Evolutionary conservation across 1,140 invertebrate species (phyloP).

Genomic region (Uloborus diversus): DNA sequence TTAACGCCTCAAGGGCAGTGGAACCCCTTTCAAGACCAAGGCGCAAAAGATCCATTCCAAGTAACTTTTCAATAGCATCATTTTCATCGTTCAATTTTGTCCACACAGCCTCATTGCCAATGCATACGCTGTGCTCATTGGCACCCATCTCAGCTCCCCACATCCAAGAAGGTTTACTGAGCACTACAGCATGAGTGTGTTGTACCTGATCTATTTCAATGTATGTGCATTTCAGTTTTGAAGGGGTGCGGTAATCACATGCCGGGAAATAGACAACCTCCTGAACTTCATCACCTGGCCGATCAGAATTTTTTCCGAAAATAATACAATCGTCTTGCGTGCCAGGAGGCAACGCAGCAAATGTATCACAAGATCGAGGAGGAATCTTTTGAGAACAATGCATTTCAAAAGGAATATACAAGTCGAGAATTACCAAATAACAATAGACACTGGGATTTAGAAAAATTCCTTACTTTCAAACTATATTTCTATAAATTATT

Average conservation of each 20-base stretch:
- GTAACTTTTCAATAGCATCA: conserved; percentile 71
- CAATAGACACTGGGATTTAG: no score
- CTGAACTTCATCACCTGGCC: conserved; percentile 76
- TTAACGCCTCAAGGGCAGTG: conserved; percentile 72
- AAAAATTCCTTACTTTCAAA: no score
- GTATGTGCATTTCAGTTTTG: conserved; percentile 76
- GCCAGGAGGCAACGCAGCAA: conserved; percentile 74
- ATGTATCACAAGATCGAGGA: conserved; percentile 72
- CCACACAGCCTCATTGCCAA: conserved; percentile 80
- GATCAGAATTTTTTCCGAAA: conserved; percentile 82
- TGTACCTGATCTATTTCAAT: conserved; percentile 74
- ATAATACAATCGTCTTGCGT: conserved; percentile 71
- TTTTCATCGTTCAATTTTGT: conserved; percentile 70
- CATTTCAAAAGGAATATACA: no score
- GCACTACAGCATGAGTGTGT: conserved; percentile 73
- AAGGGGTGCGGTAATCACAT: conserved; percentile 63
- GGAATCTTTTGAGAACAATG: conserved; percentile 1
- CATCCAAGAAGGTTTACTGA: conserved; percentile 81
- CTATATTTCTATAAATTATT: no score
- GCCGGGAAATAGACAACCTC: conserved; percentile 74
- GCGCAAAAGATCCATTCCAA: conserved; percentile 79
- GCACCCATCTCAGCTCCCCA: conserved; percentile 86
- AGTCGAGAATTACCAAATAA: no score
- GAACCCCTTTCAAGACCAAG: conserved; percentile 74
- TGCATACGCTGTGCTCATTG: conserved; percentile 77